Conservation (phyloP, 2,797 vertebrate species). For the Bothrops alternatus region DNA sequence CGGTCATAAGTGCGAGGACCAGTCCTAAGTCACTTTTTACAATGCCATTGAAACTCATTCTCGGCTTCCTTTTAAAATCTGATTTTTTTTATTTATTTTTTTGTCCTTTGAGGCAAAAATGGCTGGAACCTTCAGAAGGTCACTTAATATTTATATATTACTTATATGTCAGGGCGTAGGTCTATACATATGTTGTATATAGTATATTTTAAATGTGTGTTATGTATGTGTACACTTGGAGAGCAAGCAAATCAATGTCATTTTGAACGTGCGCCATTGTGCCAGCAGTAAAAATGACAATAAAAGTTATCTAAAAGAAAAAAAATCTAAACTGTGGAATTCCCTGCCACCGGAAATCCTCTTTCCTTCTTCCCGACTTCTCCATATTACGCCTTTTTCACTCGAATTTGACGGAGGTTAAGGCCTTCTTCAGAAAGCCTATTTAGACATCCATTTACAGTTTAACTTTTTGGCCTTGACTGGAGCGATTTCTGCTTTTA, state of each 20-base stretch:
- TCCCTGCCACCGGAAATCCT: not conserved
- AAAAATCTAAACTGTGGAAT: not conserved
- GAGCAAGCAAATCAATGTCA: too few species aligned
- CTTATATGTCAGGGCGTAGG: too few species aligned
- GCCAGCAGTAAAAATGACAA: too few species aligned
- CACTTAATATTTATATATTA: not conserved
- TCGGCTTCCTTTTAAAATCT: not conserved
- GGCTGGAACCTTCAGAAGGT: not conserved
- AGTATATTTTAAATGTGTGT: too few species aligned
- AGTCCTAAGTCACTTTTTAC: not conserved
- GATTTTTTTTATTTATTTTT: not conserved
- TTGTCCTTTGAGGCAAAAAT: not conserved
- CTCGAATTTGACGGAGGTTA: not conserved
- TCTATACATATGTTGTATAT: too few species aligned
- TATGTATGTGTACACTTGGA: too few species aligned
- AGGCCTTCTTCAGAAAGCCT: not conserved
- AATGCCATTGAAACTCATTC: not conserved
- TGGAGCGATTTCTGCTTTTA: not conserved
- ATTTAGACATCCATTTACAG: not conserved
- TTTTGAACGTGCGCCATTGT: too few species aligned
- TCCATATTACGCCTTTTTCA: not conserved
- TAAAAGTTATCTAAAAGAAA: too few species aligned
- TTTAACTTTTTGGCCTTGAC: not conserved
- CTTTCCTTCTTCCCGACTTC: not conserved
- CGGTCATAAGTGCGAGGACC: not conserved